phyloP scores from a whole-genome alignment of 2,113 vertebrate genomes.

The Callospermophilus lateralis region DNA sequence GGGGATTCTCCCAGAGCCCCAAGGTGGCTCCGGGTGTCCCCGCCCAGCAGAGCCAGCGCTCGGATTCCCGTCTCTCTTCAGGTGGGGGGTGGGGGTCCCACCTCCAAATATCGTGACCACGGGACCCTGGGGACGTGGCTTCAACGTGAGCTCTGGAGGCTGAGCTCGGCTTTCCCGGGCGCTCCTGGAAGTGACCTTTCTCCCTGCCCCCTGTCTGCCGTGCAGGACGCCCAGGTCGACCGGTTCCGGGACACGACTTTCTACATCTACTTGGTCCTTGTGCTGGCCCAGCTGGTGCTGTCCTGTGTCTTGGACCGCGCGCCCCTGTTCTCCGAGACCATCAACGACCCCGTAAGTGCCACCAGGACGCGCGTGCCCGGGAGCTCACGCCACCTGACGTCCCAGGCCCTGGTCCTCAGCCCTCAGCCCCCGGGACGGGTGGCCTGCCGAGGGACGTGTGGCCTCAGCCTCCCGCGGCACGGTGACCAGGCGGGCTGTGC shows the following conservation, averaged over 20 bases:
- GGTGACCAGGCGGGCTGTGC: too few relatives aligned
- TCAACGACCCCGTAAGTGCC: constrained; percentile 92
- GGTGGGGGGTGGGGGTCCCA: neutral
- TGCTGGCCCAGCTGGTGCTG: constrained; percentile 92
- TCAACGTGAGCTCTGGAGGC: neutral
- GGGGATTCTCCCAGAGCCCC: neutral
- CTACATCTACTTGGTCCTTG: constrained; percentile 92
- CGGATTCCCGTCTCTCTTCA: too few relatives aligned
- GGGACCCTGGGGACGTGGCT: neutral
- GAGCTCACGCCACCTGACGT: accelerated
- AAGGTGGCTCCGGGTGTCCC: accelerated
- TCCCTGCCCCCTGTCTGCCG: neutral
- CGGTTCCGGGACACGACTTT: constrained; percentile 93
- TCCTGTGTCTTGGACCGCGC: constrained; percentile 92
- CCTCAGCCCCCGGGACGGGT: accelerated
- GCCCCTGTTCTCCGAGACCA: constrained; percentile 94
- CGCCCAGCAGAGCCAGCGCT: neutral
- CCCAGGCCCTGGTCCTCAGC: neutral
- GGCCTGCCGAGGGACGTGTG: too few relatives aligned
- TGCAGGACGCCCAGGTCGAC: constrained; percentile 82
- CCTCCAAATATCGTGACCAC: too few relatives aligned
- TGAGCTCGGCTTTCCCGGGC: too few relatives aligned
- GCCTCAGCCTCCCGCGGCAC: too few relatives aligned
- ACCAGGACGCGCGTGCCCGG: neutral
- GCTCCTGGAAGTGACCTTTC: neutral